Evolutionary conservation across 2,113 vertebrate species (phyloP).

Genomic region (Psephotus haematonotus): DNA sequence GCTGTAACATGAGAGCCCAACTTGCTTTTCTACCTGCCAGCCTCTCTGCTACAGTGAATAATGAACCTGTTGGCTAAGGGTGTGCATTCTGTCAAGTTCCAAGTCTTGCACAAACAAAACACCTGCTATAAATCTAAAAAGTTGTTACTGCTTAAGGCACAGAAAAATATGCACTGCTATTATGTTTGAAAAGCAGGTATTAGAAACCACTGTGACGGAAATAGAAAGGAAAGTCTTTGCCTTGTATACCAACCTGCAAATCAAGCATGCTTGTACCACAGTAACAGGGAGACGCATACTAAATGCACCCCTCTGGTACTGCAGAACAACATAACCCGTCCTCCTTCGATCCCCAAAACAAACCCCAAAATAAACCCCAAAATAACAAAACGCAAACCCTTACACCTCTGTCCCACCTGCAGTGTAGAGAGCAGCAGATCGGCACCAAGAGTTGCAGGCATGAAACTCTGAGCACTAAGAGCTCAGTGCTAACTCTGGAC

Average conservation of each 20-base stretch:
- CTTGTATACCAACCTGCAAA: neutral
- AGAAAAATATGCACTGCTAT: neutral
- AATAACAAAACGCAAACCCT: neutral
- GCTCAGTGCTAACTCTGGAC: neutral
- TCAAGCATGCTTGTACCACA: neutral
- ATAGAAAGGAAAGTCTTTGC: neutral
- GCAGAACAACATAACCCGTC: neutral
- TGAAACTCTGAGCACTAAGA: neutral
- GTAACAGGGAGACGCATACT: neutral
- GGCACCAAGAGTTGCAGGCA: neutral
- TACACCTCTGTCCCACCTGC: neutral
- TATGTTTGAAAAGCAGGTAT: neutral
- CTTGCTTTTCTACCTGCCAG: neutral
- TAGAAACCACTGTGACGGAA: neutral
- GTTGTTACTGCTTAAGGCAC: neutral
- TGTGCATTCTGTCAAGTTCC: neutral
- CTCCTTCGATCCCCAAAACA: neutral
- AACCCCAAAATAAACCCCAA: neutral
- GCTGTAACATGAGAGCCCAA: neutral
- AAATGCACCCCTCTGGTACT: neutral
- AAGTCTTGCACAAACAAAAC: slow-evolving; percentile 17
- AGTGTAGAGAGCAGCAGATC: neutral
- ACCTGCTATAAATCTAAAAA: slow-evolving; percentile 17
- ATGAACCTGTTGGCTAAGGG: neutral
- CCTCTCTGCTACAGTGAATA: neutral